These are phyloP conservation scores for Prolemur simus DNA, from an alignment of 2,113 vertebrate species.

Conservation along the genomic window DNA sequence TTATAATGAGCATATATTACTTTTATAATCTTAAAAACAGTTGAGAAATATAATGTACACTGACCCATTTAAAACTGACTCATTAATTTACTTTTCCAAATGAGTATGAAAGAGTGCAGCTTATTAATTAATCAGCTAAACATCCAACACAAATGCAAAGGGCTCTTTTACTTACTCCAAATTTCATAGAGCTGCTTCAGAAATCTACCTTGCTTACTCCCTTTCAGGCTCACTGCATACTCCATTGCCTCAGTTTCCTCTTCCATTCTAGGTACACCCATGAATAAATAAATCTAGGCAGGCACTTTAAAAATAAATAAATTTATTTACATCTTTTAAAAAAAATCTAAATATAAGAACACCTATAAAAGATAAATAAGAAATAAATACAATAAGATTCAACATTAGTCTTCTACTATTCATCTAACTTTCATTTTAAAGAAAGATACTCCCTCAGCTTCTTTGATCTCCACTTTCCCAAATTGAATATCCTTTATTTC, in stretches of 20 bases:
- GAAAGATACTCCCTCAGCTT: neutral
- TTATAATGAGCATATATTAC: neutral
- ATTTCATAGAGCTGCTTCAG: neutral
- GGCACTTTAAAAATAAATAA: neutral
- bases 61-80: constrained; percentile 23
- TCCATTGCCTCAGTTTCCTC: neutral
- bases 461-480: neutral
- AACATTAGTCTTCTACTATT: neutral
- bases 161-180: neutral
- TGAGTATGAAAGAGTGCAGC: neutral
- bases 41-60: neutral
- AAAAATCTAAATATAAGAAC: neutral
- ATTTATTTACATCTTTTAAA: neutral
- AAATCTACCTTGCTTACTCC: neutral
- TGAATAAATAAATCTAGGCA: neutral
- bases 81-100: constrained; percentile 29
- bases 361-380: neutral
- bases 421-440: neutral
- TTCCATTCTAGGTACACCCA: neutral
- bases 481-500: no score
- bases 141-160: neutral
- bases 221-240: neutral
- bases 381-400: neutral
- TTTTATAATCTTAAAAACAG: constrained; percentile 18
- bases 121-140: neutral